A percentile compares a stretch with the other conserved stretches of the same genome.
Conservation (phyloP, 1,140 invertebrate genomes). For the Sesamia nonagrioides region DNA sequence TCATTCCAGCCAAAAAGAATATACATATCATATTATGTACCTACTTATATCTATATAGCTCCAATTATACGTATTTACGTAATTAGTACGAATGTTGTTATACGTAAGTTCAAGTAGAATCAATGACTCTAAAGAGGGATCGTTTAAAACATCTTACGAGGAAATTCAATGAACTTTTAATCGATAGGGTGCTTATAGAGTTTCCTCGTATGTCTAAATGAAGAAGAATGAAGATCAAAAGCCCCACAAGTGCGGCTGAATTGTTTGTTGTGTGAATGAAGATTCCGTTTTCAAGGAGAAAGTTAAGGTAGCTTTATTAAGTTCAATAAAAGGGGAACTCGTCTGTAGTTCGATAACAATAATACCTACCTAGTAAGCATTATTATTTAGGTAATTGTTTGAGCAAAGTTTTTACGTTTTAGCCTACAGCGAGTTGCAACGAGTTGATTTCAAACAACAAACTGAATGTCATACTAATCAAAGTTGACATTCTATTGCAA, state of each 20-base stretch:
- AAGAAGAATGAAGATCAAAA: neutral
- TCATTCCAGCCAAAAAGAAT: neutral
- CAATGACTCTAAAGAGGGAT: neutral
- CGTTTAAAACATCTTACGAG: conserved; percentile 8
- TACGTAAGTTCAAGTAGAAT: neutral
- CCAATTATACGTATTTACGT: neutral
- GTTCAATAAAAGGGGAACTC: no score
- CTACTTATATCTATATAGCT: no score
- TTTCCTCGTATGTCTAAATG: conserved; percentile 9
- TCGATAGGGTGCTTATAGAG: conserved; percentile 4
- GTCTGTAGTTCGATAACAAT: no score
- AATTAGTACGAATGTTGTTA: no score
- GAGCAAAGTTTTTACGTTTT: no score
- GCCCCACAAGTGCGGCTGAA: neutral
- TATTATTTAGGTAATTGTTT: no score
- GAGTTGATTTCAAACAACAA: no score
- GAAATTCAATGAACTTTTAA: conserved; percentile 20
- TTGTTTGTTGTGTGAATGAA: neutral
- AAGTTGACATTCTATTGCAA: no score
- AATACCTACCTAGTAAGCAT: no score
- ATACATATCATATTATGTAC: no score
- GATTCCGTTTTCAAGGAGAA: neutral
- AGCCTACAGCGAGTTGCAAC: no score
- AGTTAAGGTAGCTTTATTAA: neutral
- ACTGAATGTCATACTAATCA: no score